Evolutionary conservation across 2,888 invertebrate genomes (phyloP).

Genomic region (Colostygia pectinataria): DNA sequence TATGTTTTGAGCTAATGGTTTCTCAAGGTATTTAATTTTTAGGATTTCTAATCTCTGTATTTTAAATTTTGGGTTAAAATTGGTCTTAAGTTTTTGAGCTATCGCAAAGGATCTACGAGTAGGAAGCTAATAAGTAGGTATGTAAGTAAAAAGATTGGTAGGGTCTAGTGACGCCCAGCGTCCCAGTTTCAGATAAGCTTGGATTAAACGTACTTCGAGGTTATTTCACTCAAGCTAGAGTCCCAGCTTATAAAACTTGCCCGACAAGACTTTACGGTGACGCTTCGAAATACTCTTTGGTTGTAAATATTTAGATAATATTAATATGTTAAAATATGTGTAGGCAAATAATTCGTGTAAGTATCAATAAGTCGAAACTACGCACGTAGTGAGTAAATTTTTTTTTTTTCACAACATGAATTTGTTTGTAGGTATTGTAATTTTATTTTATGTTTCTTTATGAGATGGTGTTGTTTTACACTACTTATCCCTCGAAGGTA

Average conservation of each 20-base stretch:
- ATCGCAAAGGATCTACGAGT: constrained; percentile 18
- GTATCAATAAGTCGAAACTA: constrained; percentile 14
- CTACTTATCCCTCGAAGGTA: no score
- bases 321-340: constrained; percentile 10
- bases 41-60: background rate
- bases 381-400: constrained; percentile 21
- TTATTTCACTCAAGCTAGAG: constrained; percentile 32
- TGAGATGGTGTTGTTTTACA: no score
- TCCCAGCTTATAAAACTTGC: constrained; percentile 19
- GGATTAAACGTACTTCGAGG: constrained; percentile 39
- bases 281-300: constrained; percentile 3
- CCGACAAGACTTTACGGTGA: background rate
- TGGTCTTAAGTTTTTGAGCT: constrained; percentile 20
- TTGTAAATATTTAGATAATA: constrained; percentile 10
- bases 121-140: constrained; percentile 30
- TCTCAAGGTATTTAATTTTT: background rate
- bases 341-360: constrained; percentile 18
- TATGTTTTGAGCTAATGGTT: no score
- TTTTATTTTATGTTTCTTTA: no score
- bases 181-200: constrained; percentile 41
- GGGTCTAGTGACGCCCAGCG: constrained; percentile 31
- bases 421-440: constrained; percentile 7
- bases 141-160: constrained; percentile 27
- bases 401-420: constrained; percentile 14
- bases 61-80: constrained; percentile 19